Evolutionary conservation across 1,140 invertebrate genomes (phyloP).

Genomic region (Diplogasteroides magnus): DNA sequence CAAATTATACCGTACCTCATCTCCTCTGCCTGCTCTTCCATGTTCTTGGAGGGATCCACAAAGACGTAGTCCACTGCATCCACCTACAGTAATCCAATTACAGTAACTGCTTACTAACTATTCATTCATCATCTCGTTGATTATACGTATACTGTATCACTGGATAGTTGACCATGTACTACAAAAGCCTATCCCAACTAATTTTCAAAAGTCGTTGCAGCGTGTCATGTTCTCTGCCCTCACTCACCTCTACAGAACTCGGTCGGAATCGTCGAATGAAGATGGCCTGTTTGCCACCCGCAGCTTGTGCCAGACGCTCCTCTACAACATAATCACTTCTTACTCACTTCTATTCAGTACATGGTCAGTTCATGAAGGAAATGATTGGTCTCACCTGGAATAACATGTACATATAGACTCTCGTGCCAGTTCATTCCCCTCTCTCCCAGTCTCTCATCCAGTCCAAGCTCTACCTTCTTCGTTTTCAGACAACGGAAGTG

Average conservation of each 20-base stretch:
- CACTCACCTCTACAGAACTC: constrained; percentile 39
- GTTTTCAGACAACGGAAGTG: not conserved
- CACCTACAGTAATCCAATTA: no score
- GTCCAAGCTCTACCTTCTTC: not conserved
- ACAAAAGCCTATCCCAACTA: not conserved
- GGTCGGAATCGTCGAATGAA: constrained; percentile 56
- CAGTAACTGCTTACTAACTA: no score
- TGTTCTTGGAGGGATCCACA: no score
- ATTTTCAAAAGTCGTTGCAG: not conserved
- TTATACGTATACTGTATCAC: no score
- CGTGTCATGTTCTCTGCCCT: not conserved
- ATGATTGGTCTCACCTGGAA: constrained; percentile 13
- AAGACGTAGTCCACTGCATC: no score
- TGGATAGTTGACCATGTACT: not conserved
- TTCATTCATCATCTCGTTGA: no score
- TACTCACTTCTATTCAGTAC: no score
- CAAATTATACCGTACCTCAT: no score
- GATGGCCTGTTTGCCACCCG: constrained; percentile 24
- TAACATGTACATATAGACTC: constrained; percentile 9
- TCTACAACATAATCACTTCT: no score
- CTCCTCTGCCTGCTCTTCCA: no score
- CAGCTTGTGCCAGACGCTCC: not conserved
- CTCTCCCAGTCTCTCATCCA: not conserved
- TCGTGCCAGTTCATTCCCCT: constrained; percentile 1
- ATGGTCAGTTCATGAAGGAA: no score